Conservation (phyloP, 2,113 vertebrate genomes). For the Sebastes fasciatus region DNA sequence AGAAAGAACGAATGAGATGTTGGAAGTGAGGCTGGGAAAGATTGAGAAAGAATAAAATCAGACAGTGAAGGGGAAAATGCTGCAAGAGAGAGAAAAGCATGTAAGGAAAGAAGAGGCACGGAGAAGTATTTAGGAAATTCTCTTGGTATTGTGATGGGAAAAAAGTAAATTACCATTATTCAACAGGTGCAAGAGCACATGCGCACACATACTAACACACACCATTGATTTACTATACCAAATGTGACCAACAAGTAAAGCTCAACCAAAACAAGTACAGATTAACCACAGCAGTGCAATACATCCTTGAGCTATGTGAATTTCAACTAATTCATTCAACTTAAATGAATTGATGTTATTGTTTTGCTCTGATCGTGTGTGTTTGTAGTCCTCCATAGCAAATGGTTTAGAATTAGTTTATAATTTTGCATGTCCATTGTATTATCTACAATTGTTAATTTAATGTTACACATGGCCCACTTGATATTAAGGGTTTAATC, state of each 20-base stretch:
- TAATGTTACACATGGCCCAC: too few relatives aligned
- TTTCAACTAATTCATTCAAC: too few relatives aligned
- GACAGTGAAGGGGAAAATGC: background rate
- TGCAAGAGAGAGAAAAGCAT: background rate
- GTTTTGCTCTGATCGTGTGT: background rate
- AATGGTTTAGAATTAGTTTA: background rate
- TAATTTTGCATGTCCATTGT: background rate
- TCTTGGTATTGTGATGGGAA: background rate
- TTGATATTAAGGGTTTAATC: too few relatives aligned
- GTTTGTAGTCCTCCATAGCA: background rate
- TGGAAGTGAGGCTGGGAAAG: background rate
- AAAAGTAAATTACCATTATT: conserved; percentile 1
- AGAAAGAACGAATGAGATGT: background rate
- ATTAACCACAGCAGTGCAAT: background rate
- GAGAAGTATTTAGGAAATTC: background rate
- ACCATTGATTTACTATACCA: background rate
- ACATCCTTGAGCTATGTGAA: background rate
- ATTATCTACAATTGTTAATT: too few relatives aligned
- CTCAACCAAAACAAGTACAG: background rate
- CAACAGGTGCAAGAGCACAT: background rate
- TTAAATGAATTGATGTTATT: too few relatives aligned
- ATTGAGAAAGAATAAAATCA: background rate
- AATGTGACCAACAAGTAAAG: background rate
- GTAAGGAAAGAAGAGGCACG: background rate
- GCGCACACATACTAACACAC: background rate